Evolutionary conservation across 2,888 invertebrate species (phyloP).

Genomic region (Amiota communis): DNA sequence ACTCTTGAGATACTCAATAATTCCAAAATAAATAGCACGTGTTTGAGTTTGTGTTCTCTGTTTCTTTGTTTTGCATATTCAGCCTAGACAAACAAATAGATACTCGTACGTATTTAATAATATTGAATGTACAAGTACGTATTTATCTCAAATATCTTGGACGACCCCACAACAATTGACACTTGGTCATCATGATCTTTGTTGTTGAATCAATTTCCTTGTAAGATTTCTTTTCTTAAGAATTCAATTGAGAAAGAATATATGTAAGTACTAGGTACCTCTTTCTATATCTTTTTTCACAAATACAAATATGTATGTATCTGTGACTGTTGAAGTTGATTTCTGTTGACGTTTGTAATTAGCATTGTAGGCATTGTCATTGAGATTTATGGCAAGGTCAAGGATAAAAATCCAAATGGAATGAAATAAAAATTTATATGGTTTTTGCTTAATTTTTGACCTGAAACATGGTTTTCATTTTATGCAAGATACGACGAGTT

Average conservation of each 20-base stretch:
- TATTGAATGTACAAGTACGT: not conserved
- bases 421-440: not conserved
- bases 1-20: slow-evolving; percentile 27
- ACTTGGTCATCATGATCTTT: not conserved
- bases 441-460: not conserved
- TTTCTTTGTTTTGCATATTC: slow-evolving; percentile 3
- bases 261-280: no score
- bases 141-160: not conserved
- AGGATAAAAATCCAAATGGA: not conserved
- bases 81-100: not conserved
- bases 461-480: not conserved
- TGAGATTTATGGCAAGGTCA: slow-evolving; percentile 9
- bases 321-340: slow-evolving; percentile 37
- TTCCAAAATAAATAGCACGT: slow-evolving; percentile 64
- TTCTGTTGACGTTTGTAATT: slow-evolving; percentile 56
- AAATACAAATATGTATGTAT: not conserved
- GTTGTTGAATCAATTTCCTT: not conserved
- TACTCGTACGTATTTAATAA: no score
- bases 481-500: not conserved
- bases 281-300: no score
- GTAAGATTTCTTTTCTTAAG: no score
- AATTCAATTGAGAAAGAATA: no score
- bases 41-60: slow-evolving; percentile 34
- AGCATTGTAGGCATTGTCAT: slow-evolving; percentile 37
- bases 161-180: slow-evolving; percentile 7